Evolutionary conservation across 2,113 vertebrate species (phyloP), one percentile per base, ranked within the genome.

Genomic region (Smithornis capensis): DNA sequence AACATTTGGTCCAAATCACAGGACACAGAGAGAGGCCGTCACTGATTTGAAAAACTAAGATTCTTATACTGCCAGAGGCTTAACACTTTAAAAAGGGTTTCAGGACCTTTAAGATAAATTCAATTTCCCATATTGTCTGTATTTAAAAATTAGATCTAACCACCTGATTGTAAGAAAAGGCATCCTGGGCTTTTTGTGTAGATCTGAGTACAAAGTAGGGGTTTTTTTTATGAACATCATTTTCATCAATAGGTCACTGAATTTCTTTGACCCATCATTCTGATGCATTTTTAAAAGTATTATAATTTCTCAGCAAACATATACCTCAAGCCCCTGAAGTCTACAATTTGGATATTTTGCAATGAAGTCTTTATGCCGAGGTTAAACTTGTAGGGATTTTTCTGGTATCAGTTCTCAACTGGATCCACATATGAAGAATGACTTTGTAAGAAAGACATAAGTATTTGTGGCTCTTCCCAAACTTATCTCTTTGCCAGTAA

Each of bases 231-330:
- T 63, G 60, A 67, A 55, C 28, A 8, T 24, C 53, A 57, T 83
- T 85, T 91, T 83, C 35, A 90, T 85, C 86, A 63, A 93, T 88
- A 93, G 82, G 71, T 71, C 27, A 57, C 19, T 80, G 37, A n/a
- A 89, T 87, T 76, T 73, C n/a, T 68, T 78, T 53, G n/a, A 74
- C 67, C 33, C 59, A 38, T n/a, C n/a, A 35, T 80, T 87, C 85
- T 93, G 88, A 57, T 79, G 69, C 52, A 63, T 75, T 91, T 92
- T 90, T 83, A 83, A 92, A 92, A 27, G 44, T 35, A 63, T 70
- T 90, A 15, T 47, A 70, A 49, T 49, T 69, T 89, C 55, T 44
- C 37, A 55, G 42, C 50, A 62, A 77, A 87, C 24, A 44, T 75
- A 55, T 62, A 67, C 67, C 35, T 87, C 25, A 38, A 59, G 52